phyloP scores from a whole-genome alignment of 1,140 invertebrate genomes.

The Galleria mellonella region DNA sequence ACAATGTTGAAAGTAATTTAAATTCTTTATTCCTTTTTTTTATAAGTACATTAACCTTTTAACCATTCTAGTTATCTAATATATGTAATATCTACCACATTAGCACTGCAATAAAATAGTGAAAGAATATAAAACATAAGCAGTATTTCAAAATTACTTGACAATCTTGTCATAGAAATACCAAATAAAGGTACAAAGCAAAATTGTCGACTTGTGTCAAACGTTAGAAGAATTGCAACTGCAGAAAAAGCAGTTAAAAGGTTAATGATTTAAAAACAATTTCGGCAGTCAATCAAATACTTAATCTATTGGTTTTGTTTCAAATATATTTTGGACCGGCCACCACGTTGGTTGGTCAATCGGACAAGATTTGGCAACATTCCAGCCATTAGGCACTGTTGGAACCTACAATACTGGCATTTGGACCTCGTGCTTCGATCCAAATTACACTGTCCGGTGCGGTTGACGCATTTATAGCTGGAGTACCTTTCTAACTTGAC shows the following conservation, averaged over 20 bases:
- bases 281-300: neutral
- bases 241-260: neutral
- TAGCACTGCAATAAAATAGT: no score
- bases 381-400: constrained; percentile 10
- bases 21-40: no score
- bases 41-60: no score
- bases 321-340: constrained; percentile 3
- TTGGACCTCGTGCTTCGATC: neutral
- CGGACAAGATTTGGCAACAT: constrained; percentile 12
- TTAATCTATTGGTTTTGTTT: no score
- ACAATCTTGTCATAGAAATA: no score
- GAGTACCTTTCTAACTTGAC: neutral
- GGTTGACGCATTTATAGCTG: neutral
- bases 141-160: no score
- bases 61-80: no score
- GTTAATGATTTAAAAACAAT: constrained; percentile 1
- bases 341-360: constrained; percentile 1
- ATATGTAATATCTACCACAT: no score
- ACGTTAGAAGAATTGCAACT: neutral
- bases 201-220: no score
- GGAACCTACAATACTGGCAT: constrained; percentile 11
- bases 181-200: no score
- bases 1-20: no score
- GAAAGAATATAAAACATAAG: no score
- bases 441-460: neutral